Percentiles rank a stretch among this genome's conserved stretches.
Evolutionary conservation across 2,113 vertebrate species (phyloP).

Genomic region (Halcyon senegalensis): DNA sequence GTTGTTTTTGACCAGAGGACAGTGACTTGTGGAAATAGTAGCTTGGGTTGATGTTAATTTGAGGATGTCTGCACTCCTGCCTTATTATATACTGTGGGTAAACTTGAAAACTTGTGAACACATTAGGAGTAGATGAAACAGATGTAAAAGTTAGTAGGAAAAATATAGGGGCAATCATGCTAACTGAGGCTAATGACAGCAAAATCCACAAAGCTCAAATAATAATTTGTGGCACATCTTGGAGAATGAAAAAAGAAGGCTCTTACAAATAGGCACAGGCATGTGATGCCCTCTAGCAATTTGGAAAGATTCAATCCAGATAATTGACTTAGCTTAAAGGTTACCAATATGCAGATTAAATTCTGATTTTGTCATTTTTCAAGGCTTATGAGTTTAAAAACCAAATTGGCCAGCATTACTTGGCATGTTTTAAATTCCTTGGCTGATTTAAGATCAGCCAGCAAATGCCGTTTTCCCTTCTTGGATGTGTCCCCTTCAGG

Average conservation of each 20-base stretch:
- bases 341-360: not conserved
- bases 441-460: slow-evolving; percentile 10
- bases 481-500: not conserved
- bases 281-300: not conserved
- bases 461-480: slow-evolving; percentile 12
- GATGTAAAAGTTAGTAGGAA: not conserved
- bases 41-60: not conserved
- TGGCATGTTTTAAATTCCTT: slow-evolving; percentile 26
- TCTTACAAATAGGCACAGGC: not conserved
- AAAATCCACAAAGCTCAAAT: not conserved
- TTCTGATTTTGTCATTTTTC: not conserved
- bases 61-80: not conserved
- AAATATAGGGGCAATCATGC: not conserved
- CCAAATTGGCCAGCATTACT: not conserved
- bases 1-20: not conserved
- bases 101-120: not conserved
- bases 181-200: not conserved
- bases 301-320: not conserved
- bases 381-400: not conserved
- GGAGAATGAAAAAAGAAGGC: not conserved
- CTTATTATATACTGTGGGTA: not conserved
- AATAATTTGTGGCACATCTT: not conserved
- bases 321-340: not conserved
- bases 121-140: not conserved
- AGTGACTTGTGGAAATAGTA: not conserved